Evolutionary conservation across 35 echinoderm and acorn worm genomes (phyloP).

Genomic region (Lytechinus variegatus): DNA sequence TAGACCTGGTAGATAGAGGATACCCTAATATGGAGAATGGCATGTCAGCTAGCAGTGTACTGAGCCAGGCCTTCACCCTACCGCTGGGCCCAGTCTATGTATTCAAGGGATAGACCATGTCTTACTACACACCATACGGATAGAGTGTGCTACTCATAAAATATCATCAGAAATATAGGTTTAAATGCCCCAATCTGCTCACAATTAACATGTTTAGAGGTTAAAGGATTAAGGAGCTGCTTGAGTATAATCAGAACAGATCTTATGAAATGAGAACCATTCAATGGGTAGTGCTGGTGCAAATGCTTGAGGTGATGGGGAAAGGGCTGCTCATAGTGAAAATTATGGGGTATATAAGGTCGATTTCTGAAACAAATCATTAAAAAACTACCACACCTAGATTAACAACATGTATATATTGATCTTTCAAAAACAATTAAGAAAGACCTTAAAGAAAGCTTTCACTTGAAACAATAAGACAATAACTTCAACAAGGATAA

Average conservation of each 20-base stretch:
- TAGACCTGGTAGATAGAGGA: not conserved
- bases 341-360: no score
- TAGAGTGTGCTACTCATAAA: not conserved
- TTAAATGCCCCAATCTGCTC: not conserved
- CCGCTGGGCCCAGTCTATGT: not conserved
- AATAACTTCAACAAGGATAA: no score
- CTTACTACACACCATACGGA: not conserved
- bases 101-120: not conserved
- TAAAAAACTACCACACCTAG: no score
- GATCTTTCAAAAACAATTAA: no score
- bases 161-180: not conserved
- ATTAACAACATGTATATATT: no score
- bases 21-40: slow-evolving; percentile 33
- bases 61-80: not conserved
- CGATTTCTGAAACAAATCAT: no score
- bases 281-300: not conserved
- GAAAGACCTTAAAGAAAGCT: no score
- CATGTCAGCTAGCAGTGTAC: not conserved
- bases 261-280: not conserved
- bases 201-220: not conserved
- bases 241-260: not conserved
- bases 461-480: no score
- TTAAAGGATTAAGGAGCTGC: not conserved
- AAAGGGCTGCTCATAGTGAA: no score
- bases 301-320: not conserved